Percentiles rank a stretch among this genome's conserved stretches.
Conservation (phyloP, 1,140 invertebrate species). For the Trichonephila clavipes region DNA sequence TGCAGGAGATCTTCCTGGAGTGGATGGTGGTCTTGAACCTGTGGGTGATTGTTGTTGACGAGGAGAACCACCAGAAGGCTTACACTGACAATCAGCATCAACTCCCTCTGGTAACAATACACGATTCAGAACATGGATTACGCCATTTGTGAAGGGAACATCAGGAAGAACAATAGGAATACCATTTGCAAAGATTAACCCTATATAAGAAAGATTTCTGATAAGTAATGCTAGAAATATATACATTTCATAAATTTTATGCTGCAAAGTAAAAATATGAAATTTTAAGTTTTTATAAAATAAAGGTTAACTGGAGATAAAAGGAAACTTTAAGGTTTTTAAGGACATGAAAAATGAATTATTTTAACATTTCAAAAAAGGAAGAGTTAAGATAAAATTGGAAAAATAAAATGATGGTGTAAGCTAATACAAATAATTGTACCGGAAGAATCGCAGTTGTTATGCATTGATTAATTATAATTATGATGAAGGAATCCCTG, state of each 20-base stretch:
- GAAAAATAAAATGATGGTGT: too few species aligned
- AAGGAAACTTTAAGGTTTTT: too few species aligned
- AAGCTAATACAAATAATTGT: too few species aligned
- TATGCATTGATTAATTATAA: too few species aligned
- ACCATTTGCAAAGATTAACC: constrained; percentile 78
- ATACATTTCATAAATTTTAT: background rate
- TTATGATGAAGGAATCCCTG: too few species aligned
- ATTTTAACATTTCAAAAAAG: too few species aligned
- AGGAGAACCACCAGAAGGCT: background rate
- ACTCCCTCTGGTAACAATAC: constrained; percentile 81
- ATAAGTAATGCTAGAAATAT: background rate
- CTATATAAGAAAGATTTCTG: constrained; percentile 12
- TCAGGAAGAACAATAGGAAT: constrained; percentile 79
- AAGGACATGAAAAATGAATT: too few species aligned
- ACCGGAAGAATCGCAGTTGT: too few species aligned
- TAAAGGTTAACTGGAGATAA: too few species aligned
- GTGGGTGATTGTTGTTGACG: background rate
- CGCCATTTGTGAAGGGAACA: constrained; percentile 81
- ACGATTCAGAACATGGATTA: constrained; percentile 83
- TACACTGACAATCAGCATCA: constrained; percentile 76
- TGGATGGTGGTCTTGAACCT: background rate
- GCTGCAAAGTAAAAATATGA: too few species aligned
- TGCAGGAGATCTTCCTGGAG: background rate
- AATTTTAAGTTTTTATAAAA: too few species aligned
- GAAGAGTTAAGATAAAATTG: too few species aligned